Percentiles rank a stretch among this genome's conserved stretches.
Evolutionary conservation across 2,797 vertebrate genomes (phyloP).

Genomic region (Pogoniulus pusillus): DNA sequence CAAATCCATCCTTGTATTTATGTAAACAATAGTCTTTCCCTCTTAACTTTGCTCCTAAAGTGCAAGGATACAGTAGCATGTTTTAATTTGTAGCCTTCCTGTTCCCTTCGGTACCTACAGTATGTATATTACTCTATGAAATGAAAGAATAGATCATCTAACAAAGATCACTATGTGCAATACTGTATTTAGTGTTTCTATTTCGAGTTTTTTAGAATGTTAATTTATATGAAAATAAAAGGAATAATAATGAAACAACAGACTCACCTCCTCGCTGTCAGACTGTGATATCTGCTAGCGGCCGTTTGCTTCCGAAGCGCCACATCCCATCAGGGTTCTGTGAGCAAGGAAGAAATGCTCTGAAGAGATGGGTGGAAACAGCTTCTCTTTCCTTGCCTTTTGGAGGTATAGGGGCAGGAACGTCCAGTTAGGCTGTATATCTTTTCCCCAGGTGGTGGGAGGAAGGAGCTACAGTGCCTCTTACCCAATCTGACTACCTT

Average conservation of each 20-base stretch:
- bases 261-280: constrained; percentile 3
- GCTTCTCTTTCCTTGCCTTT: not conserved
- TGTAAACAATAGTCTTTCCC: constrained; percentile 66
- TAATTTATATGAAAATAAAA: constrained; percentile 94
- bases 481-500: not conserved
- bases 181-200: constrained; percentile 89
- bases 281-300: not conserved
- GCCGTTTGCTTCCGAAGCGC: not conserved
- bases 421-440: not conserved
- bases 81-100: constrained; percentile 74
- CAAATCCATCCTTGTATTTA: constrained; percentile 75
- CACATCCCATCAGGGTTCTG: not conserved
- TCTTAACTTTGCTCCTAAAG: constrained; percentile 68
- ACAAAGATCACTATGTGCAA: constrained; percentile 86
- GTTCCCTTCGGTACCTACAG: constrained; percentile 71
- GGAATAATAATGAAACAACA: constrained; percentile 73
- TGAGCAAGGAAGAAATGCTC: not conserved
- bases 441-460: not conserved
- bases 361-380: not conserved
- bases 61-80: constrained; percentile 73
- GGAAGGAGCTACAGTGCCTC: not conserved
- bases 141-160: constrained; percentile 78
- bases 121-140: constrained; percentile 78
- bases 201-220: constrained; percentile 84
- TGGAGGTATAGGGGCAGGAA: not conserved